These are phyloP conservation scores for Trissoscelio sp. DNA, from an alignment of 2,888 invertebrate genomes.

Conservation along the genomic window DNA sequence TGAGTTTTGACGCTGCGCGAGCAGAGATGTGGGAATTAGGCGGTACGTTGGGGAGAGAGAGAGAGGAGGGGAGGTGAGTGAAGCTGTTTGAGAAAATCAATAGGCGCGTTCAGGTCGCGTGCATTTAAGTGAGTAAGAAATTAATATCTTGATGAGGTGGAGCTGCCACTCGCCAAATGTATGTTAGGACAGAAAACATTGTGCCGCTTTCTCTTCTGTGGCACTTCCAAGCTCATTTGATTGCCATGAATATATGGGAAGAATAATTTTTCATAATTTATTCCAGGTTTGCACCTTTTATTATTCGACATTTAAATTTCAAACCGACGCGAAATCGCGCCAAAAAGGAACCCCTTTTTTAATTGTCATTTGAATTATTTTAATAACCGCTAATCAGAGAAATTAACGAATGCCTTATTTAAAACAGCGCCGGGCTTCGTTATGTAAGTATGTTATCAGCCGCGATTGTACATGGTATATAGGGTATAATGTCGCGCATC, in stretches of 20 bases:
- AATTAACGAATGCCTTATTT: slow-evolving; percentile 15
- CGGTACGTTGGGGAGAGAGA: slow-evolving; percentile 40
- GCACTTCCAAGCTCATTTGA: slow-evolving; percentile 55
- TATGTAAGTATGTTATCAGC: slow-evolving; percentile 19
- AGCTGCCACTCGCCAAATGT: slow-evolving; percentile 73
- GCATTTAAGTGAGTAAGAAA: slow-evolving; percentile 82
- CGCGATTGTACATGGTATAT: neutral
- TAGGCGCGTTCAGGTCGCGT: slow-evolving; percentile 81
- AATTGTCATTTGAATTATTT: slow-evolving; percentile 2
- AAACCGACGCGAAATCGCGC: neutral
- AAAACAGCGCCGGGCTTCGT: slow-evolving; percentile 6
- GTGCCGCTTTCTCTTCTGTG: slow-evolving; percentile 53
- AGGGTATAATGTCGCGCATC: neutral
- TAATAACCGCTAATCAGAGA: slow-evolving; percentile 6
- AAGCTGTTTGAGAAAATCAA: slow-evolving; percentile 79
- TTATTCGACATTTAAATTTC: slow-evolving; percentile 5
- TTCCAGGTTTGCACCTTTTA: slow-evolving; percentile 26
- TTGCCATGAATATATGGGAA: slow-evolving; percentile 58
- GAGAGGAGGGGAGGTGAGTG: slow-evolving; percentile 51
- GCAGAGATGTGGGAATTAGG: slow-evolving; percentile 69
- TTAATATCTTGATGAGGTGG: slow-evolving; percentile 81
- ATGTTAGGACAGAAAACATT: slow-evolving; percentile 65
- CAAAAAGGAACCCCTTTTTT: neutral
- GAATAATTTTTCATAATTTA: slow-evolving; percentile 61
- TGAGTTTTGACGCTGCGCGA: slow-evolving; percentile 73